phyloP scores from a whole-genome alignment of 1,140 invertebrate species.

The Drosophila chauvacae region DNA sequence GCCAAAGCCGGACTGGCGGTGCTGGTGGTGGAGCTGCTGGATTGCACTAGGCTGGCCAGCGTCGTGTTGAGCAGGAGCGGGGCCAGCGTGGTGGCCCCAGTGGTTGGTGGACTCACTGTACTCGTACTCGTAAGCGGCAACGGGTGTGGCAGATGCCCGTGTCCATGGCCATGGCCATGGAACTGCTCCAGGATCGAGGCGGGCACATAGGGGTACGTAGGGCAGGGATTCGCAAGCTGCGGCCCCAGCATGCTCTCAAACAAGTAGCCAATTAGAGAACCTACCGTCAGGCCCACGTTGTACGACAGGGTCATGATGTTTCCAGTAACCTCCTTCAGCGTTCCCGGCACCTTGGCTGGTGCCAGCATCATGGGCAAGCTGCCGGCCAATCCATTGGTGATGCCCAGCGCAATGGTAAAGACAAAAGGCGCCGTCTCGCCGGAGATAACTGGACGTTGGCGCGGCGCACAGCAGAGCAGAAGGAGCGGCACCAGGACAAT shows the following conservation, averaged over 20 bases:
- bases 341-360: constrained; percentile 91
- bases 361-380: constrained; percentile 96
- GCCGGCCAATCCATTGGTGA: constrained; percentile 94
- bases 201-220: constrained; percentile 71
- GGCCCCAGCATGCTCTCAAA: constrained; percentile 90
- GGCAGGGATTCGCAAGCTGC: constrained; percentile 85
- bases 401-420: constrained; percentile 90
- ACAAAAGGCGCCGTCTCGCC: constrained; percentile 88
- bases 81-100: constrained; percentile 37
- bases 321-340: constrained; percentile 92
- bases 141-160: constrained; percentile 46
- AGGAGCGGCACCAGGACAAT: constrained; percentile 92
- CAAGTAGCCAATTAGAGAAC: constrained; percentile 92
- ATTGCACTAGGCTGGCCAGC: constrained; percentile 21
- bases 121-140: constrained; percentile 56
- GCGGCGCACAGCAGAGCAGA: constrained; percentile 91
- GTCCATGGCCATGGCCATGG: constrained; percentile 37
- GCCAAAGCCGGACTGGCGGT: constrained; percentile 58
- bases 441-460: constrained; percentile 89
- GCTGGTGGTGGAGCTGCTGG: constrained; percentile 35
- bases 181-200: constrained; percentile 58
- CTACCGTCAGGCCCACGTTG: constrained; percentile 92
- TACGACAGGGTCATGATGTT: constrained; percentile 97
- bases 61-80: constrained; percentile 72
- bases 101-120: constrained; percentile 38